Base-by-base conservation (phyloP, 2,888 invertebrate genomes). In the Carpatolechia fugitivella region DNA sequence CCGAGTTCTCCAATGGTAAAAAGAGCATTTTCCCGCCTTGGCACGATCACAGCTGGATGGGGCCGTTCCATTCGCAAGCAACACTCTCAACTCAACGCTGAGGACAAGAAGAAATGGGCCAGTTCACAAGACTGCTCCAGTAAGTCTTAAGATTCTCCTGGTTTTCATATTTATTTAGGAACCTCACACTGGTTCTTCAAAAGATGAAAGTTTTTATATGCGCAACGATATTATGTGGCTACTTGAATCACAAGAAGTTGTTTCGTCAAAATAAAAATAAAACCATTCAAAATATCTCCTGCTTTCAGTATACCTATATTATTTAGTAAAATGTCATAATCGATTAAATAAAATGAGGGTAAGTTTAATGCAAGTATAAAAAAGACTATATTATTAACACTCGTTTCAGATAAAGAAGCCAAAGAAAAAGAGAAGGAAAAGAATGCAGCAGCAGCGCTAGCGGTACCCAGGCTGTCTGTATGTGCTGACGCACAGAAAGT, bases 401-500 rank as follows among this genome's bases (percentile, higher is more conserved):
- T 46, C 24, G 6, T 40, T 51, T 30, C 52, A 96, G 96, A 96
- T 90, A 95, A 95, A 87, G 95, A 95, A 70, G 93, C 92, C 55
- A 95, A 95, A 82, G 95, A 95, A 67, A 95, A 95, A 82, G 95
- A 95, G 68, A 95, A 95, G 76, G 96, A 96, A 53, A 92, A 93
- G 46, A 96, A 96, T 52, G 96, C 95, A 72, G 93, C 93, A 58
- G 92, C 92, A 59, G 94, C 95, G 63, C 85, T 97, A 60, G 96
- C 95, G 30, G 96, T 97, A 38, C 97, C 97, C 46, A 92, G 97
- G 64, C 91, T 98, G 55, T 97, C 97, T 62, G 97, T 98, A 53
- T 98, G 97, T 83, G 97, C 97, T 4, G 97, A 98, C 78, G 96
- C 96, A 61, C 97, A 97, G 80, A 98, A 98, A 91, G 97, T 98